Percentiles rank a stretch among this genome's conserved stretches.
These are phyloP conservation scores for Pelobates fuscus DNA, from an alignment of 2,113 vertebrate species.

Conservation along the genomic window DNA sequence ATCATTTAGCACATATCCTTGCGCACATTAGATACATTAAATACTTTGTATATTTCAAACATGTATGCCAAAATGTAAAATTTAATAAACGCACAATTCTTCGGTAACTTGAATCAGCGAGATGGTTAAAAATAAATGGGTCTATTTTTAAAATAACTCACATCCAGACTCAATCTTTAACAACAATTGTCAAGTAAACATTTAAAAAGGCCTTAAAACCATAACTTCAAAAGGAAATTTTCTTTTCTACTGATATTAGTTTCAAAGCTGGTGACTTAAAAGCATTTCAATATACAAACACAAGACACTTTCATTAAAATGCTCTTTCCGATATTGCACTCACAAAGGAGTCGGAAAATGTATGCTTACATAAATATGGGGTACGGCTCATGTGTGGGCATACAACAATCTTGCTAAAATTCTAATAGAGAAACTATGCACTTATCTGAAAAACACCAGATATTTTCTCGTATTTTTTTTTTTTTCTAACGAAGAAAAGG, in stretches of 20 bases:
- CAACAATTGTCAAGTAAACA: neutral
- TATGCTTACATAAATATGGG: constrained; percentile 21
- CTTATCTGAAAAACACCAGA: neutral
- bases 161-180: neutral
- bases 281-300: neutral
- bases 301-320: neutral
- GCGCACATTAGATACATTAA: no score
- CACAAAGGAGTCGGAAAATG: neutral
- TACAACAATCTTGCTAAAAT: neutral
- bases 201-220: neutral
- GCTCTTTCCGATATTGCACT: neutral
- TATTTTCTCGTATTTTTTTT: constrained; percentile 10
- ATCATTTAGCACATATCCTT: no score
- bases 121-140: no score
- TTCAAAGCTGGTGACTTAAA: neutral
- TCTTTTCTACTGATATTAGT: neutral
- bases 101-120: no score
- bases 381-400: constrained; percentile 12
- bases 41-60: no score
- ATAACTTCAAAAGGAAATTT: neutral
- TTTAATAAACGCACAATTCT: no score
- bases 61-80: no score
- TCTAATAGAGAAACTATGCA: neutral
- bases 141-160: neutral
- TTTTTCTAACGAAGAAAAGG: neutral